Evolutionary conservation across 1,140 invertebrate genomes (phyloP).

Genomic region (Spodoptera frugiperda): DNA sequence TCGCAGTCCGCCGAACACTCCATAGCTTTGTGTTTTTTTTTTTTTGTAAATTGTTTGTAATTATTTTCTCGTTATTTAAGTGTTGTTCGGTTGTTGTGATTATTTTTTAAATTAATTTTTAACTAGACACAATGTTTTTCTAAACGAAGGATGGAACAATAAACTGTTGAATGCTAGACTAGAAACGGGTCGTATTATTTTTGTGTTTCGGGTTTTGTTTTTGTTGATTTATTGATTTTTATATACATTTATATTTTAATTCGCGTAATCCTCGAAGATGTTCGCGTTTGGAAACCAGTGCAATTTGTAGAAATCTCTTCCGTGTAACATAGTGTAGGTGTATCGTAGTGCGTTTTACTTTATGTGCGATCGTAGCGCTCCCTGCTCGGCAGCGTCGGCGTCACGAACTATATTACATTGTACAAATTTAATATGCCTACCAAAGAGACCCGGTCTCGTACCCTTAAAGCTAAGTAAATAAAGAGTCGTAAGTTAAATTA

Average conservation of each 20-base stretch:
- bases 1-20: conserved; percentile 77
- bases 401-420: conserved; percentile 82
- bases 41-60: conserved; percentile 85
- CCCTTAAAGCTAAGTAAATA: conserved; percentile 82
- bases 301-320: conserved; percentile 86
- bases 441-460: conserved; percentile 87
- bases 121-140: conserved; percentile 78
- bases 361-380: conserved; percentile 68
- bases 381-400: conserved; percentile 66
- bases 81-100: conserved; percentile 86
- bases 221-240: conserved; percentile 83
- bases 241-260: conserved; percentile 78
- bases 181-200: conserved; percentile 85
- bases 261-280: conserved; percentile 82
- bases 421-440: conserved; percentile 87
- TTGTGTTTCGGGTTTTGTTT: conserved; percentile 84
- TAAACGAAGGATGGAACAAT: conserved; percentile 76
- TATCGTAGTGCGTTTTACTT: conserved; percentile 77
- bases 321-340: conserved; percentile 82
- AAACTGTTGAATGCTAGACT: conserved; percentile 84
- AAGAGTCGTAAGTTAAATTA: conserved; percentile 82
- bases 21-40: conserved; percentile 79
- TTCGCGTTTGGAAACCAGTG: conserved; percentile 84
- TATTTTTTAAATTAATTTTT: conserved; percentile 81
- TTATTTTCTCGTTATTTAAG: conserved; percentile 85